Conservation (phyloP, 2,113 vertebrate species). For the Orthonyx spaldingii region DNA sequence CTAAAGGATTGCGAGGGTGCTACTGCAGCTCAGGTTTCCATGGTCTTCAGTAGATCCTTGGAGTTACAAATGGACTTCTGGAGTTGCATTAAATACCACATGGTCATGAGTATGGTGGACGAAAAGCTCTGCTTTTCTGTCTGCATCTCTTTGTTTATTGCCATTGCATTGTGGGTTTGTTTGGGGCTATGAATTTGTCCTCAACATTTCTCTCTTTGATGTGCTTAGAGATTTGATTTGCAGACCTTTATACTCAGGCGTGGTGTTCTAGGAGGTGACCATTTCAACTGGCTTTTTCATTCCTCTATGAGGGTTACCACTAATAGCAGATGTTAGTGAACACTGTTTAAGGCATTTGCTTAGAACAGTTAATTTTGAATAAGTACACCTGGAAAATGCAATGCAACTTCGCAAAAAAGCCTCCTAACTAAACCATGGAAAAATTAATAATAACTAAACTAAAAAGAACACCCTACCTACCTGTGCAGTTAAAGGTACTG, state of each 20-base stretch:
- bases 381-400: background rate
- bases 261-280: background rate
- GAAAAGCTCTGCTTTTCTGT: background rate
- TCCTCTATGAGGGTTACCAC: background rate
- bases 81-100: background rate
- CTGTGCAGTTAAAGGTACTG: background rate
- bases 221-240: background rate
- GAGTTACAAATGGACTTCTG: background rate
- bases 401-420: background rate
- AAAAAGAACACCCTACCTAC: background rate
- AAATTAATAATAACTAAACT: background rate
- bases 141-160: background rate
- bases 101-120: background rate
- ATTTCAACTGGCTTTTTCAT: background rate
- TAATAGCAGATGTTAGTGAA: background rate
- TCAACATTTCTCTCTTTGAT: background rate
- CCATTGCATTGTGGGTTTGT: background rate
- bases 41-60: background rate
- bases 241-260: background rate
- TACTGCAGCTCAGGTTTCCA: background rate
- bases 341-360: background rate
- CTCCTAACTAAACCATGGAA: background rate
- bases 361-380: background rate
- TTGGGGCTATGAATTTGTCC: background rate
- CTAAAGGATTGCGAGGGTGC: background rate